phyloP scores from a whole-genome alignment of 2,888 invertebrate genomes.

The Leptura quadrifasciata region DNA sequence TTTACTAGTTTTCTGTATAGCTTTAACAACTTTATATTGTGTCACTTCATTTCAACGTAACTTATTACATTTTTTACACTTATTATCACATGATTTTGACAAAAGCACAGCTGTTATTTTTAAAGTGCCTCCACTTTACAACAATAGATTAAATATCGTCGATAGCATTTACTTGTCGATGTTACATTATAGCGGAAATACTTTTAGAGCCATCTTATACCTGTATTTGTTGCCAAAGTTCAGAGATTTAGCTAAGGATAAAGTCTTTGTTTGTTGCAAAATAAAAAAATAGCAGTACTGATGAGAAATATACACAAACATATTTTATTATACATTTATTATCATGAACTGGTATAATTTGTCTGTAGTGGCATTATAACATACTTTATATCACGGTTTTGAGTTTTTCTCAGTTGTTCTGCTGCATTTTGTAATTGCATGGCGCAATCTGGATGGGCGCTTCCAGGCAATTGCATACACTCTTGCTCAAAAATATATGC shows the following conservation, averaged over 20 bases:
- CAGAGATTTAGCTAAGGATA: slow-evolving; percentile 56
- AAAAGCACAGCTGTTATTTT: slow-evolving; percentile 57
- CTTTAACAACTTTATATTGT: slow-evolving; percentile 64
- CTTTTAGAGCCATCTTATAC: slow-evolving; percentile 61
- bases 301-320: slow-evolving; percentile 23
- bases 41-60: slow-evolving; percentile 67
- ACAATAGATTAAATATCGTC: slow-evolving; percentile 58
- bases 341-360: slow-evolving; percentile 67
- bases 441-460: slow-evolving; percentile 90
- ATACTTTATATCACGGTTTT: slow-evolving; percentile 74
- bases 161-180: slow-evolving; percentile 63
- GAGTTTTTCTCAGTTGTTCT: slow-evolving; percentile 84
- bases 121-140: slow-evolving; percentile 67
- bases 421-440: slow-evolving; percentile 93
- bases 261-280: slow-evolving; percentile 58
- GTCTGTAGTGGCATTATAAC: slow-evolving; percentile 71
- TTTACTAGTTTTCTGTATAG: slow-evolving; percentile 65
- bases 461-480: slow-evolving; percentile 85
- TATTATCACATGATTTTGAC: slow-evolving; percentile 51
- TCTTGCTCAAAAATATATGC: slow-evolving; percentile 93
- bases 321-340: slow-evolving; percentile 21
- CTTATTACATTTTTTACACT: slow-evolving; percentile 64
- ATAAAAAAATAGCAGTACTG: slow-evolving; percentile 37
- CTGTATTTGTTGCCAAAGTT: slow-evolving; percentile 64
- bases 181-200: slow-evolving; percentile 65